phyloP scores from a whole-genome alignment of 2,888 invertebrate species.

The Strigamia crassipes region DNA sequence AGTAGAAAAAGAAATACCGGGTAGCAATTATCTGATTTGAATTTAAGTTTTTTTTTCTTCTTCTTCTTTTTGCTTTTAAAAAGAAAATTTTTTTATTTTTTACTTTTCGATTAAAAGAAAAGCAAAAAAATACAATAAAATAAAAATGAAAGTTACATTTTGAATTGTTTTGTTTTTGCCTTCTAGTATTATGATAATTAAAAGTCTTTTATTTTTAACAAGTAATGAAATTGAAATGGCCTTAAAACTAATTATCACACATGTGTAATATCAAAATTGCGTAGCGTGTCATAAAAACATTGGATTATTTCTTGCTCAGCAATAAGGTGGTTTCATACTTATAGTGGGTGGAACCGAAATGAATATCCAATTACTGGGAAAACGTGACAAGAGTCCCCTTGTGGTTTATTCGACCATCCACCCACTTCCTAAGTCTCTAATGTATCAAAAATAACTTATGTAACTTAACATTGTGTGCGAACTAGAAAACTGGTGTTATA shows the following conservation, averaged over 20 bases:
- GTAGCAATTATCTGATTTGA: no score
- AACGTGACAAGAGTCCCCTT: constrained; percentile 42
- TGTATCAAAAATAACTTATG: constrained; percentile 3
- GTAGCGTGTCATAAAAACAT: constrained; percentile 35
- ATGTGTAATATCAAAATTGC: constrained; percentile 24
- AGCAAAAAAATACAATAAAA: not conserved
- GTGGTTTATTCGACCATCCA: constrained; percentile 37
- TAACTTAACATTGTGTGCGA: not conserved
- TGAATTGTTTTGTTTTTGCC: not conserved
- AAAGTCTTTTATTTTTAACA: constrained; percentile 25
- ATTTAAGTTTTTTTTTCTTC: no score
- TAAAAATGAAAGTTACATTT: not conserved
- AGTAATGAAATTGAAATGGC: constrained; percentile 31
- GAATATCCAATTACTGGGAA: constrained; percentile 36
- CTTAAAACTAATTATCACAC: constrained; percentile 24
- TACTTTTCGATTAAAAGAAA: not conserved
- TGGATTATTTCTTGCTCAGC: constrained; percentile 37
- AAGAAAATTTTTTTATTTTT: no score
- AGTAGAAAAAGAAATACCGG: no score
- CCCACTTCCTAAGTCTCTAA: constrained; percentile 29
- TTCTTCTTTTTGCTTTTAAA: no score
- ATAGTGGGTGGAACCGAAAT: constrained; percentile 42
- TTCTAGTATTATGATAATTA: constrained; percentile 1
- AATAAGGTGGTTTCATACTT: constrained; percentile 42
- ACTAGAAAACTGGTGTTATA: not conserved